A percentile compares a stretch with the other conserved stretches of the same genome.
phyloP scores from a whole-genome alignment of 1,140 invertebrate genomes.

The Centruroides sculpturatus region DNA sequence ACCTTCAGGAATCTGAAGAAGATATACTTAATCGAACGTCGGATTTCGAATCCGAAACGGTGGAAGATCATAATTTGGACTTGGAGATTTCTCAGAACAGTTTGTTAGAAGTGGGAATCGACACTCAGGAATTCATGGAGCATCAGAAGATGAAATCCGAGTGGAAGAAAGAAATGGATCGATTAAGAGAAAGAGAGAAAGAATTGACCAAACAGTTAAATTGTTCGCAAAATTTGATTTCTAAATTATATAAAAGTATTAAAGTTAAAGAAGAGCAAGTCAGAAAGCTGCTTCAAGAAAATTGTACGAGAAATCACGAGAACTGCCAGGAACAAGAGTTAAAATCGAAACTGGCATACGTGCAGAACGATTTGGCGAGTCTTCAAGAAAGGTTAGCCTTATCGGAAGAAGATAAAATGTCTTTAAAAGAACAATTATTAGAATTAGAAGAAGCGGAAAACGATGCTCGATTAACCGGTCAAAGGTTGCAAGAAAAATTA shows the following conservation, averaged over 20 bases:
- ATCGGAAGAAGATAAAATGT: slow-evolving; percentile 8
- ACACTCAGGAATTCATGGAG: too few relatives aligned
- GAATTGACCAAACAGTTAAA: slow-evolving; percentile 6
- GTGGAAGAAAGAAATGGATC: background rate
- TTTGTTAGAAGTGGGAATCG: background rate
- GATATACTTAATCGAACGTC: background rate
- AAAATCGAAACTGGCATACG: slow-evolving; percentile 3
- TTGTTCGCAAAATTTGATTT: background rate
- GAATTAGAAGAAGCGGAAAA: slow-evolving; percentile 20
- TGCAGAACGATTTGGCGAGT: slow-evolving; percentile 2
- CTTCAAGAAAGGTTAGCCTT: slow-evolving; percentile 7
- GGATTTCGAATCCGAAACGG: background rate
- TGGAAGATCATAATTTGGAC: background rate
- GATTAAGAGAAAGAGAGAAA: slow-evolving; percentile 7
- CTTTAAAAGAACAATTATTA: slow-evolving; percentile 15
- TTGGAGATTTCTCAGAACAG: slow-evolving; percentile 8
- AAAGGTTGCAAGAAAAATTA: slow-evolving; percentile 13
- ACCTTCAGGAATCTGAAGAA: slow-evolving; percentile 5
- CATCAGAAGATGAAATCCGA: too few relatives aligned
- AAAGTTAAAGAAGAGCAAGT: slow-evolving; percentile 1
- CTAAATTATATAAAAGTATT: background rate
- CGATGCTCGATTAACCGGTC: slow-evolving; percentile 14
- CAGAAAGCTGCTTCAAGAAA: background rate
- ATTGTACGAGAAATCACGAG: background rate
- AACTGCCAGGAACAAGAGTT: slow-evolving; percentile 2